Percentiles rank a stretch among this genome's conserved stretches.
Evolutionary conservation across 2,888 invertebrate genomes (phyloP).

Genomic region (Drosophila greeni): DNA sequence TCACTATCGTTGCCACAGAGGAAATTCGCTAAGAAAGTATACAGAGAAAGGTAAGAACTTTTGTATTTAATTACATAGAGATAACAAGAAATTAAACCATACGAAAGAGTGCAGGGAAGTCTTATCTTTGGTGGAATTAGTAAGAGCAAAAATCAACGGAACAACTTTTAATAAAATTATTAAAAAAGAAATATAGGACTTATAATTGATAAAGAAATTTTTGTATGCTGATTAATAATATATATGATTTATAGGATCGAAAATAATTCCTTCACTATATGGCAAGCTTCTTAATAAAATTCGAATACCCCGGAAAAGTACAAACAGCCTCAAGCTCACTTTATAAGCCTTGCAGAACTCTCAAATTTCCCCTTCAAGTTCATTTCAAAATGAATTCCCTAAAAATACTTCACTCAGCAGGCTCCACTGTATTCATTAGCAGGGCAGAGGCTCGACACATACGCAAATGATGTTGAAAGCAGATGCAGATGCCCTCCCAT

Average conservation of each 20-base stretch:
- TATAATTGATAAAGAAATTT: too few relatives aligned
- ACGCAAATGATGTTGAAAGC: slow-evolving; percentile 69
- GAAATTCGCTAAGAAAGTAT: neutral
- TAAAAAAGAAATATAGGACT: too few relatives aligned
- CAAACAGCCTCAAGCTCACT: neutral
- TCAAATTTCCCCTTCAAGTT: neutral
- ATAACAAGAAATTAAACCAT: neutral
- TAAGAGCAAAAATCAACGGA: too few relatives aligned
- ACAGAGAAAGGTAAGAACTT: neutral
- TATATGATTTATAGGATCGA: too few relatives aligned
- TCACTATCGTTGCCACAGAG: slow-evolving; percentile 25
- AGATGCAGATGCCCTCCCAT: slow-evolving; percentile 49
- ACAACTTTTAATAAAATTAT: too few relatives aligned
- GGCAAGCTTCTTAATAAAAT: too few relatives aligned
- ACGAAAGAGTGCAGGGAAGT: neutral
- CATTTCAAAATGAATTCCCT: neutral
- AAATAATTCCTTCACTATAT: too few relatives aligned
- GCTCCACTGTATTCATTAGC: slow-evolving; percentile 47
- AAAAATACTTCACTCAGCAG: neutral
- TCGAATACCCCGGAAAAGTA: too few relatives aligned
- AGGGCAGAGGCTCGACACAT: slow-evolving; percentile 41
- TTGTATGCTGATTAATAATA: too few relatives aligned
- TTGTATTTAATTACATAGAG: neutral
- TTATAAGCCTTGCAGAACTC: neutral
- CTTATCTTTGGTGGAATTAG: too few relatives aligned